Evolutionary conservation across 2,888 invertebrate genomes (phyloP), one percentile per base, ranked within the genome.

Genomic region (Aplocera efformata): DNA sequence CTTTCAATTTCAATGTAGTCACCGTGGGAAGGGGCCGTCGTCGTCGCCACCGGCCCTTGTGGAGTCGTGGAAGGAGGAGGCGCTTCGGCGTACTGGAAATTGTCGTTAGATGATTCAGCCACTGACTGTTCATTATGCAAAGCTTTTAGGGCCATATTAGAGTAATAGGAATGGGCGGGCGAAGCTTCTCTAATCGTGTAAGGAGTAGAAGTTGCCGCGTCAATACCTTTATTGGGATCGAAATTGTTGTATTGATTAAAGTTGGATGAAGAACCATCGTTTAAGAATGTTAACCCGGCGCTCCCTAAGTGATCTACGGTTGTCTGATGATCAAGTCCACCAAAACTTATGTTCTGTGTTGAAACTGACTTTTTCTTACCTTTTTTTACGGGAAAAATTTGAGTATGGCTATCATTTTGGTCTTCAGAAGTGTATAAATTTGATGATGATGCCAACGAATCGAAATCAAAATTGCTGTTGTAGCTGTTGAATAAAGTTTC

Each of bases 301-400:
- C 79, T 77, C 17, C 67, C 70, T 33, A 82, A 56, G 53, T 85
- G 84, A 50, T 85, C 79, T 6, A 82, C 68, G 4, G 72, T 72
- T 7, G 78, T 78, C 41, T 78, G 67, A 43, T 77, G 79, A 33
- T 80, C 81, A 53, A 78, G 70, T 10, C 78, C 77, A 7, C 82
- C 83, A 56, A 88, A 85, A 39, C 68, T 80, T 26, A 88, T 76
- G 44, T 83, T 86, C 58, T 88, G 88, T 0, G 79, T 79, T 1
- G 88, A 88, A 48, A 84, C 63, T 0, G 88, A 84, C 51, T 86
- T 88, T 44, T 82, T 83, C 56, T 72, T 77, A 5, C 70, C 71
- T 47, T 67, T 82, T 45, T 70, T 71, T 7, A 51, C 55, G 27
- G 65, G 64, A 37, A 48, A 57, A 23, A 58, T 48, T 48, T 59